Evolutionary conservation across 2,797 vertebrate genomes (phyloP), one percentile per base, ranked within the genome.

Genomic region (Selene dorsalis): DNA sequence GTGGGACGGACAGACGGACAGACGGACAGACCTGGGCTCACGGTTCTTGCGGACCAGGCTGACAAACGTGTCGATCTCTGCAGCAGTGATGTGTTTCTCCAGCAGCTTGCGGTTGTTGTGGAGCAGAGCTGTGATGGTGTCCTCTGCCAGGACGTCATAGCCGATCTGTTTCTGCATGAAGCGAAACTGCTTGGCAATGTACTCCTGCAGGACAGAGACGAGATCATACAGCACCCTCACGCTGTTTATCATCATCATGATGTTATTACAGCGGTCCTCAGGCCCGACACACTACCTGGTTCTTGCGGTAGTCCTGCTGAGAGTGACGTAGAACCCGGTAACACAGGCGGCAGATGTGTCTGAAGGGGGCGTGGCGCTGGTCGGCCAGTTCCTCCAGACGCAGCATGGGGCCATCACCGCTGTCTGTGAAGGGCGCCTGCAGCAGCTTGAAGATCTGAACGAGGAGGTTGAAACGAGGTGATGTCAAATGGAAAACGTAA

Each of bases 161-260:
- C 98, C 98, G 8, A 99, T 99, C 94, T 99, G 98, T 88, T 99
- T 99, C 93, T 99, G 98, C 98, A 99, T 99, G 93, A 99, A 99
- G 91, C 98, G 97, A 79, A 99, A 99, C 94, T 99, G 97, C 91
- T 99, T 99, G 59, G 98, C 98, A 53, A 99, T 99, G 78, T 99
- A 99, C 67, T 99, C 98, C 98, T 99, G 90, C 32, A 55, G 73
- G 24, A 87, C 26, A 87, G n/a, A 82, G 30, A 59, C 26, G 63
- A 48, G 24, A 41, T 48, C 35, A 32, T 4, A 32, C 7, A 56
- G 14, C 30, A 14, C 41, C 60, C 67, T 67, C 61, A 60, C 28
- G n/a, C 13, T 28, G 14, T 35, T 35, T 35, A 35, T 35, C 9
- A 35, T 35, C 32, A 35, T 35, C 32, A 9, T n/a, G n/a, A n/a